These are phyloP conservation scores for Brevimyrus niger DNA, from an alignment of 2,113 vertebrate species.

Conservation along the genomic window DNA sequence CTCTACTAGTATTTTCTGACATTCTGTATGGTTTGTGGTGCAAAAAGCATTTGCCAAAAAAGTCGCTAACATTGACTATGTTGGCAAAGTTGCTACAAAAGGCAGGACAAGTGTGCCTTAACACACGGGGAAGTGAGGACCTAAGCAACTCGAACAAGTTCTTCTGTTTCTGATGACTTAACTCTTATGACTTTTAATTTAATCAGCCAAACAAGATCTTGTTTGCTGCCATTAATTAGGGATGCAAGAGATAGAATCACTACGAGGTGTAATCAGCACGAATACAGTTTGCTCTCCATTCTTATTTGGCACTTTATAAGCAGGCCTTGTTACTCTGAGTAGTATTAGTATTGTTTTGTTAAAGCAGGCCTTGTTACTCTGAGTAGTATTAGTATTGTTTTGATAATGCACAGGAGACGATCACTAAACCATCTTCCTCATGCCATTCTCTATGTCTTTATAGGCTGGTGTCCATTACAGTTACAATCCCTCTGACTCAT, in stretches of 20 bases:
- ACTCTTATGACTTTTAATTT: not conserved
- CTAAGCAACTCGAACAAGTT: not conserved
- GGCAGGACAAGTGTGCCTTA: not conserved
- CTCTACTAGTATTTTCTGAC: not conserved
- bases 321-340: not conserved
- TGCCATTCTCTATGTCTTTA: not conserved
- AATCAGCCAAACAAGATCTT: not conserved
- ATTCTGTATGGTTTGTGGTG: not conserved
- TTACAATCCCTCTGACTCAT: not conserved
- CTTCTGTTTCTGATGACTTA: not conserved
- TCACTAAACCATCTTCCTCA: not conserved
- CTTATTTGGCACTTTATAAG: not conserved
- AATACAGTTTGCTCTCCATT: not conserved
- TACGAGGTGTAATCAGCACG: not conserved
- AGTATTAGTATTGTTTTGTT: not conserved
- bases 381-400: not conserved
- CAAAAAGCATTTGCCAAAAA: not conserved
- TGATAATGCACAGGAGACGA: not conserved
- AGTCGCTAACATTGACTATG: not conserved
- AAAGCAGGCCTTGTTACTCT: not conserved
- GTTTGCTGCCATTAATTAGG: not conserved
- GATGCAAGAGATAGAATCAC: not conserved
- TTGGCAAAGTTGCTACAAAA: not conserved
- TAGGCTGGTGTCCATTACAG: not conserved
- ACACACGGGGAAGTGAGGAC: not conserved